These are phyloP conservation scores for Thaleichthys pacificus DNA, from an alignment of 2,797 vertebrate species.

Conservation along the genomic window DNA sequence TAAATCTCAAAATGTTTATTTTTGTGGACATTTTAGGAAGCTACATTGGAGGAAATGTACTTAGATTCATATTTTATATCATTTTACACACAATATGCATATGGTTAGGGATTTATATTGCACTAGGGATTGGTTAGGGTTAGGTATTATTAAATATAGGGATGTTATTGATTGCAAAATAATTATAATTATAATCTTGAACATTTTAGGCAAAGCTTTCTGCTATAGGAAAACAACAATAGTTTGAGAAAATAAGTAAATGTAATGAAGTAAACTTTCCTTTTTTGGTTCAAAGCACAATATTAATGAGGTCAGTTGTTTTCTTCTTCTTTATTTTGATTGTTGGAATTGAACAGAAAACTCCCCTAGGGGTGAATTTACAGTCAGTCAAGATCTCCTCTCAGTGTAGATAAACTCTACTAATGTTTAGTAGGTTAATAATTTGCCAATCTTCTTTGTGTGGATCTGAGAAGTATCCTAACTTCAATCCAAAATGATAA, in stretches of 20 bases:
- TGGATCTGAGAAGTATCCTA: neutral
- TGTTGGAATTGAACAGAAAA: constrained; percentile 3
- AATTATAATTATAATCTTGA: no score
- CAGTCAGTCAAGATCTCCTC: neutral
- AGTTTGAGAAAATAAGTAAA: constrained; percentile 29
- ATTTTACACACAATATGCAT: no score
- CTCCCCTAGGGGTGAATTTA: neutral
- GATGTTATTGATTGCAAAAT: no score
- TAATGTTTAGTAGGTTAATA: neutral
- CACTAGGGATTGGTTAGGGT: no score
- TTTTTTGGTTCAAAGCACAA: constrained; percentile 77
- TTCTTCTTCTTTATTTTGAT: constrained; percentile 32
- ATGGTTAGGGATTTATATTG: no score
- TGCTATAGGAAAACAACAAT: neutral
- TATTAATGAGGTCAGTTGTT: constrained; percentile 76
- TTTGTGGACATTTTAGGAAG: no score
- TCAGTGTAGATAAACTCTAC: neutral
- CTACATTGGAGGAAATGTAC: no score
- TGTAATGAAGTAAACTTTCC: constrained; percentile 45
- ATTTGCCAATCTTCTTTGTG: neutral
- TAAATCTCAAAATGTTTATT: no score
- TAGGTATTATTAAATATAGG: no score
- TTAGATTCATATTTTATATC: no score
- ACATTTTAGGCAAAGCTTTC: neutral
- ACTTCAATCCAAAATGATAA: neutral